A percentile compares a stretch with the other conserved stretches of the same genome.
phyloP scores from a whole-genome alignment of 2,888 invertebrate species.

The Synergus gifuensis region DNA sequence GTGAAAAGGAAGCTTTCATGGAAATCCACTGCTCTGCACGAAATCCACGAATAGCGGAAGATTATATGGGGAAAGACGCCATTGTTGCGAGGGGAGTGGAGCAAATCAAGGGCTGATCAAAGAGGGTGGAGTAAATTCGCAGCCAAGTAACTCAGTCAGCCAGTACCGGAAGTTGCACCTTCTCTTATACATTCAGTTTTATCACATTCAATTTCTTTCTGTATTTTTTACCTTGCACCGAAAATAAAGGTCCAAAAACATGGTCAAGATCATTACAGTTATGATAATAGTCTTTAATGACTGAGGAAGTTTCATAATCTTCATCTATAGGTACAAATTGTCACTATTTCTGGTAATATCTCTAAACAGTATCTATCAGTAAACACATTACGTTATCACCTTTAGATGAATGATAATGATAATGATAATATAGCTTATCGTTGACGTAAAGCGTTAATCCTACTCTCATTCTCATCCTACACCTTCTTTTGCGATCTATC shows the following conservation, averaged over 20 bases:
- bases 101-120: conserved; percentile 34
- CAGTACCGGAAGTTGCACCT: conserved; percentile 6
- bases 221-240: too few species aligned
- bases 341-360: conserved; percentile 21
- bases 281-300: conserved; percentile 3
- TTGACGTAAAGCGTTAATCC: conserved; percentile 28
- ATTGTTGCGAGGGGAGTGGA: conserved; percentile 35
- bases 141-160: conserved; percentile 26
- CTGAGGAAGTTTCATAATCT: conserved; percentile 3
- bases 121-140: conserved; percentile 39
- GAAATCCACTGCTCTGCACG: conserved; percentile 16
- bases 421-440: conserved; percentile 31
- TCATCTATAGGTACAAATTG: neutral
- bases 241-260: neutral
- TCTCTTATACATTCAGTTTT: neutral
- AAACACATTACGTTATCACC: conserved; percentile 28
- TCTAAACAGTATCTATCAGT: conserved; percentile 12
- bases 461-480: neutral
- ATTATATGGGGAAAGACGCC: conserved; percentile 30
- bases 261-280: neutral
- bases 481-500: neutral
- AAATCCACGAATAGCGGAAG: conserved; percentile 25
- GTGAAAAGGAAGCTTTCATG: conserved; percentile 21
- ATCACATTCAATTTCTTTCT: too few species aligned
- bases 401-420: neutral